A percentile compares a stretch with the other conserved stretches of the same genome.
Conservation (phyloP, 2,113 vertebrate genomes). For the Actinemys pallida region DNA sequence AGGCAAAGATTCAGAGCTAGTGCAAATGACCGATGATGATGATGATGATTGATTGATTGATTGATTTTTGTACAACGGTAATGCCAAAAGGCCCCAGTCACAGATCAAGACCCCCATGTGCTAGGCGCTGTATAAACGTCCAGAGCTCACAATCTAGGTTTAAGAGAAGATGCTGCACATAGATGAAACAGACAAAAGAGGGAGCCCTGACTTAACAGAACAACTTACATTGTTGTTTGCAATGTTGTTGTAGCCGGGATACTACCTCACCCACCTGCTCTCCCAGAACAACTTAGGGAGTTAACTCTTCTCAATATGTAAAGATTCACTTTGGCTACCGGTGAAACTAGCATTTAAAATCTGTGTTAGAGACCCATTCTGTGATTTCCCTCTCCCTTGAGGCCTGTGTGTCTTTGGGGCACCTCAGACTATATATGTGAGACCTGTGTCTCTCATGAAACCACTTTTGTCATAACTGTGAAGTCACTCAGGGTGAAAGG, state of each 20-base stretch:
- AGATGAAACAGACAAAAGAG: neutral
- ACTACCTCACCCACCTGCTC: neutral
- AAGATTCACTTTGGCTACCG: neutral
- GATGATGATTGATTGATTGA: neutral
- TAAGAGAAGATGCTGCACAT: neutral
- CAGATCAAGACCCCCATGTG: neutral
- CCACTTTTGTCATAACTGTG: neutral
- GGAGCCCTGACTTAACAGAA: neutral
- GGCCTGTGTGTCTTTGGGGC: neutral
- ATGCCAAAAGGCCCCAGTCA: neutral
- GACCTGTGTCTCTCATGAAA: fast-evolving
- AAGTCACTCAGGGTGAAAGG: neutral
- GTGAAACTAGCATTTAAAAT: neutral
- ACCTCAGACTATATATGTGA: fast-evolving
- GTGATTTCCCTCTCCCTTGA: neutral
- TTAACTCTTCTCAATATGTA: neutral
- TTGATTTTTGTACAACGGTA: neutral
- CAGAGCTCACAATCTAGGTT: neutral
- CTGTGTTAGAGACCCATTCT: neutral
- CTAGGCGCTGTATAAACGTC: neutral
- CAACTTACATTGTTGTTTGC: neutral
- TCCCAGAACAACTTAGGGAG: neutral
- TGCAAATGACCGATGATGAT: neutral
- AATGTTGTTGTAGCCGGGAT: neutral
- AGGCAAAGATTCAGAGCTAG: neutral